A percentile compares a stretch with the other conserved stretches of the same genome.
These are phyloP conservation scores for Anticlea derivata DNA, from an alignment of 2,888 invertebrate genomes.

Conservation along the genomic window DNA sequence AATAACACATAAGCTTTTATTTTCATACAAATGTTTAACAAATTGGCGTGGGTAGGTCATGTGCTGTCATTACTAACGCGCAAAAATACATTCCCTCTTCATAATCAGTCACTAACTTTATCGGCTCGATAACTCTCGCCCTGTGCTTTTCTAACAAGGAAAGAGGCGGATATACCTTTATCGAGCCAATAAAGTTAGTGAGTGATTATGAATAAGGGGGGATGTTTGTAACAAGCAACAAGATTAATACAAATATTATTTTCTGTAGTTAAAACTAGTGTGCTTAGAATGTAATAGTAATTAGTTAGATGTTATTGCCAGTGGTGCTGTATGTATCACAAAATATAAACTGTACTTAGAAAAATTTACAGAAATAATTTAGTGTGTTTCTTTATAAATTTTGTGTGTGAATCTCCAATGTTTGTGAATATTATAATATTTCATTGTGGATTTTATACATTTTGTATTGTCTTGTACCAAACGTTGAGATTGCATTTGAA, in stretches of 20 bases:
- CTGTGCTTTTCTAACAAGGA: too few species aligned
- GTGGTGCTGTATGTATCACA: slow-evolving; percentile 42
- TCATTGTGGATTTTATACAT: slow-evolving; percentile 78
- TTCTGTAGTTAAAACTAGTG: slow-evolving; percentile 11
- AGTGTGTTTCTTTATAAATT: slow-evolving; percentile 53
- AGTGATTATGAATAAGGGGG: too few species aligned
- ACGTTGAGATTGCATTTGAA: slow-evolving; percentile 82
- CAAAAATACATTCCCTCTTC: slow-evolving; percentile 48
- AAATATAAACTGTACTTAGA: slow-evolving; percentile 44
- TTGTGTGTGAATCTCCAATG: slow-evolving; percentile 65
- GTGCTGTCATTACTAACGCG: slow-evolving; percentile 61
- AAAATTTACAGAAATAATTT: slow-evolving; percentile 35
- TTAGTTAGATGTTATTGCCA: slow-evolving; percentile 25
- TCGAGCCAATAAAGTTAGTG: too few species aligned
- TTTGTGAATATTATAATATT: slow-evolving; percentile 54
- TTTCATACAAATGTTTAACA: slow-evolving; percentile 35
- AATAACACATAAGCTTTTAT: slow-evolving; percentile 35
- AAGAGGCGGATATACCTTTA: too few species aligned
- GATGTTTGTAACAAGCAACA: slow-evolving; percentile 25
- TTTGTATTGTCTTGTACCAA: slow-evolving; percentile 80
- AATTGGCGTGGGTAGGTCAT: slow-evolving; percentile 41
- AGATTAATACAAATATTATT: slow-evolving; percentile 13
- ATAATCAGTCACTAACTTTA: too few species aligned
- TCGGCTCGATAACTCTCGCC: too few species aligned
- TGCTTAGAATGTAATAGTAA: slow-evolving; percentile 18